phyloP scores from a whole-genome alignment of 2,113 vertebrate species.

The Orycteropus afer region DNA sequence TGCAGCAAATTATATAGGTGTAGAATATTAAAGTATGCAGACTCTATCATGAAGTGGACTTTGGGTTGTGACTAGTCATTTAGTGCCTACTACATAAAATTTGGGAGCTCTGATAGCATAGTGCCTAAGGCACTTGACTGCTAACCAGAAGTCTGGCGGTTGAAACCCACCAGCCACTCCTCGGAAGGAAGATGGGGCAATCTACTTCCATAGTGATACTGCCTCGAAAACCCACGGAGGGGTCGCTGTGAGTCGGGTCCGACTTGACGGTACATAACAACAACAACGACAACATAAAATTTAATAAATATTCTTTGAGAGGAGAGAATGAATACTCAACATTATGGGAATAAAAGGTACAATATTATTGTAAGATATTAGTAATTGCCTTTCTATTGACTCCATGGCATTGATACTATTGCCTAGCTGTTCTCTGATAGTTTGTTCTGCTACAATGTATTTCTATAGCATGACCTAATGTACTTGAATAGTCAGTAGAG shows the following conservation, averaged over 20 bases:
- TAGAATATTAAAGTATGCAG: neutral
- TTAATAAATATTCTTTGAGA: slow-evolving; percentile 2
- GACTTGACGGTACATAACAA: too few species aligned
- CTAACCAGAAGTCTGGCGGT: too few species aligned
- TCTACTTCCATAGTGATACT: too few species aligned
- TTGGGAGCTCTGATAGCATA: too few species aligned
- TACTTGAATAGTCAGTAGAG: slow-evolving; percentile 30
- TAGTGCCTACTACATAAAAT: neutral
- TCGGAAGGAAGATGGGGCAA: too few species aligned
- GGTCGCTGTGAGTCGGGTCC: too few species aligned
- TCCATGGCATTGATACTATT: neutral
- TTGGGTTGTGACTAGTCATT: neutral
- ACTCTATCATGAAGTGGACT: neutral
- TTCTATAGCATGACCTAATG: slow-evolving; percentile 37
- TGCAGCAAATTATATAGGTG: neutral
- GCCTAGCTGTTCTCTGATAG: neutral
- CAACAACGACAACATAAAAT: neutral
- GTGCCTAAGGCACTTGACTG: too few species aligned
- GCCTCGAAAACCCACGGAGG: too few species aligned
- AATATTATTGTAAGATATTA: neutral
- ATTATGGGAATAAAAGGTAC: slow-evolving; percentile 30
- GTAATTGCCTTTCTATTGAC: slow-evolving; percentile 42
- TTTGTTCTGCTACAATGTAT: neutral
- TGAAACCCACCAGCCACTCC: too few species aligned
- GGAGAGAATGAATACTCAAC: neutral